Evolutionary conservation across 2,888 invertebrate genomes (phyloP).

Genomic region (Aelia acuminata): DNA sequence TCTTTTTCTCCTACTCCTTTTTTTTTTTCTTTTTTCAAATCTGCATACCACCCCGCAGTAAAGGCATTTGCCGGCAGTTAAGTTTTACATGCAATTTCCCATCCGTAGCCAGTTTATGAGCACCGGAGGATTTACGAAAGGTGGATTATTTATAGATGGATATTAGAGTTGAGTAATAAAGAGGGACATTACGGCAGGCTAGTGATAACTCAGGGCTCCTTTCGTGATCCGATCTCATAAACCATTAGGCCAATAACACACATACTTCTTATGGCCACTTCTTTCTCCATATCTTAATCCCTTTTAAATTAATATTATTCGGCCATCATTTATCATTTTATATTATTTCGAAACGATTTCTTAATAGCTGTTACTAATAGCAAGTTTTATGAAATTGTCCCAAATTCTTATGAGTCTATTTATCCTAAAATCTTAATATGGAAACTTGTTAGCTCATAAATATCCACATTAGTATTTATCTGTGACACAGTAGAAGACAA

Average conservation of each 20-base stretch:
- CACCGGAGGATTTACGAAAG: background rate
- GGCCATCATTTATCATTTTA: background rate
- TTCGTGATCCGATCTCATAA: constrained; percentile 20
- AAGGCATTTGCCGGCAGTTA: constrained; percentile 40
- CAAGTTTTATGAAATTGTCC: too few species aligned
- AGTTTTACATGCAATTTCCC: constrained; percentile 39
- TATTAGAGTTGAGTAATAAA: constrained; percentile 36
- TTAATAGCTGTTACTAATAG: background rate
- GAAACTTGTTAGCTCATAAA: too few species aligned
- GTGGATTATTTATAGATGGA: background rate
- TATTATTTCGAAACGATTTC: background rate
- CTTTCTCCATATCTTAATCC: background rate
- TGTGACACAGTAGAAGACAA: too few species aligned
- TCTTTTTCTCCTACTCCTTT: background rate
- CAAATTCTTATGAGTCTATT: too few species aligned
- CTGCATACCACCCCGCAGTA: constrained; percentile 18
- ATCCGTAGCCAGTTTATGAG: background rate
- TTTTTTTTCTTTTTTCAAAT: background rate
- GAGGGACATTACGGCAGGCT: background rate
- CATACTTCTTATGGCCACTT: background rate
- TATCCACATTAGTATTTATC: too few species aligned
- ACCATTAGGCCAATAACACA: background rate
- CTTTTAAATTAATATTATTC: background rate
- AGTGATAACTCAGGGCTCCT: background rate
- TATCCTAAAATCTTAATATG: too few species aligned